Conservation (phyloP, 2,113 vertebrate genomes). For the Oncorhynchus masou region DNA sequence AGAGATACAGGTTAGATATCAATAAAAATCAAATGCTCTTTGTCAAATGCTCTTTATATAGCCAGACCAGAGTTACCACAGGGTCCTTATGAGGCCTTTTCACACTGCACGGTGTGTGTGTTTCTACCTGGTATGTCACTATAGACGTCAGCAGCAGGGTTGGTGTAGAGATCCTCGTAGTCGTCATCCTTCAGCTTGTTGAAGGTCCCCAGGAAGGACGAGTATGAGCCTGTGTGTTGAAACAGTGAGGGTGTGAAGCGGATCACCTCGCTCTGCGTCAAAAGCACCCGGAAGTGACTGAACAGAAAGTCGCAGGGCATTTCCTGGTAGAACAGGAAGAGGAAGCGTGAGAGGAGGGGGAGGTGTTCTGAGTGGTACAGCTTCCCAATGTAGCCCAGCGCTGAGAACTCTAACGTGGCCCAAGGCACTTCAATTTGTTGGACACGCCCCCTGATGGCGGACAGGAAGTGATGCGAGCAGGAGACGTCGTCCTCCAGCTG, state of each 20-base stretch:
- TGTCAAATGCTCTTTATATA: no score
- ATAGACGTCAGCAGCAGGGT: slow-evolving; percentile 71
- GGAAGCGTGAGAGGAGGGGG: slow-evolving; percentile 75
- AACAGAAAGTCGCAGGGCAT: slow-evolving; percentile 85
- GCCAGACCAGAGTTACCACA: no score
- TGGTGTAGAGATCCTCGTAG: slow-evolving; percentile 67
- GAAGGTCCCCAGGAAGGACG: slow-evolving; percentile 69
- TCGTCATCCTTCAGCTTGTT: slow-evolving; percentile 78
- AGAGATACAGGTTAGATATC: no score
- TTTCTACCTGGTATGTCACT: slow-evolving; percentile 65
- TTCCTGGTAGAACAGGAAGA: slow-evolving; percentile 86
- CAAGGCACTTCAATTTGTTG: slow-evolving; percentile 63
- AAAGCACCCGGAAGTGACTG: slow-evolving; percentile 74
- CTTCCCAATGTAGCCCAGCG: slow-evolving; percentile 84
- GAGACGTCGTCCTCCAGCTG: slow-evolving; percentile 81
- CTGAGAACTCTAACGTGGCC: slow-evolving; percentile 86
- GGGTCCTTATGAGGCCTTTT: no score
- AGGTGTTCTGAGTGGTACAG: slow-evolving; percentile 80
- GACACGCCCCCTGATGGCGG: slow-evolving; percentile 66
- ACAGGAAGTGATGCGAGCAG: slow-evolving; percentile 73
- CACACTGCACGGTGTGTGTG: no score
- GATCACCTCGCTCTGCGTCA: slow-evolving; percentile 76
- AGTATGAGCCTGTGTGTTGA: slow-evolving; percentile 76
- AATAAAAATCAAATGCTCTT: no score
- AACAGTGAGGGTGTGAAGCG: slow-evolving; percentile 82